Conservation (phyloP, 1,140 invertebrate species). For the Neuroterus valhalla region DNA sequence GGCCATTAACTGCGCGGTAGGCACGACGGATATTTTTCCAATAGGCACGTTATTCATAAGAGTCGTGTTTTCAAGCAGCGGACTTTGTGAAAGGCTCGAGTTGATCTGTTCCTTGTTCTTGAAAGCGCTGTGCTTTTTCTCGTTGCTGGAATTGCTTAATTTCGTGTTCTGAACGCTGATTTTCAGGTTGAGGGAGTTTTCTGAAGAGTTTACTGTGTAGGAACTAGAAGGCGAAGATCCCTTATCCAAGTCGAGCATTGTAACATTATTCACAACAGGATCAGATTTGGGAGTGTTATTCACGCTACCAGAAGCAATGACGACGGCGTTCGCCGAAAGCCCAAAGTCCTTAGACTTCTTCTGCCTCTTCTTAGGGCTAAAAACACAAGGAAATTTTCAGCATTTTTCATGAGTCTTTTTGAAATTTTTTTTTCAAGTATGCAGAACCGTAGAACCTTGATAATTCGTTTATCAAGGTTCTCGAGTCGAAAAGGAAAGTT, state of each 20-base stretch:
- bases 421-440: background rate
- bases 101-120: slow-evolving; percentile 60
- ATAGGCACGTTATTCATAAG: slow-evolving; percentile 35
- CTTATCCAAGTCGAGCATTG: slow-evolving; percentile 45
- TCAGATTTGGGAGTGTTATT: slow-evolving; percentile 11
- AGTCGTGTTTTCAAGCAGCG: slow-evolving; percentile 44
- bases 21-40: slow-evolving; percentile 50
- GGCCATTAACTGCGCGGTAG: slow-evolving; percentile 63
- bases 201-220: slow-evolving; percentile 44
- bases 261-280: slow-evolving; percentile 33
- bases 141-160: slow-evolving; percentile 48
- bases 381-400: slow-evolving; percentile 53
- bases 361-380: slow-evolving; percentile 62
- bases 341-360: slow-evolving; percentile 59
- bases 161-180: slow-evolving; percentile 38
- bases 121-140: slow-evolving; percentile 53
- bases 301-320: slow-evolving; percentile 23
- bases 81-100: slow-evolving; percentile 25
- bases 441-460: no score
- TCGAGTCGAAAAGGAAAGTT: slow-evolving; percentile 31
- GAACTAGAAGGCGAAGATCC: slow-evolving; percentile 43
- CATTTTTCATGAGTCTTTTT: slow-evolving; percentile 2
- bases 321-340: slow-evolving; percentile 13
- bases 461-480: background rate
- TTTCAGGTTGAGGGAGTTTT: slow-evolving; percentile 50